These are phyloP conservation scores for Rhimphoctona megacephalus DNA, from an alignment of 2,888 invertebrate species.

Conservation along the genomic window DNA sequence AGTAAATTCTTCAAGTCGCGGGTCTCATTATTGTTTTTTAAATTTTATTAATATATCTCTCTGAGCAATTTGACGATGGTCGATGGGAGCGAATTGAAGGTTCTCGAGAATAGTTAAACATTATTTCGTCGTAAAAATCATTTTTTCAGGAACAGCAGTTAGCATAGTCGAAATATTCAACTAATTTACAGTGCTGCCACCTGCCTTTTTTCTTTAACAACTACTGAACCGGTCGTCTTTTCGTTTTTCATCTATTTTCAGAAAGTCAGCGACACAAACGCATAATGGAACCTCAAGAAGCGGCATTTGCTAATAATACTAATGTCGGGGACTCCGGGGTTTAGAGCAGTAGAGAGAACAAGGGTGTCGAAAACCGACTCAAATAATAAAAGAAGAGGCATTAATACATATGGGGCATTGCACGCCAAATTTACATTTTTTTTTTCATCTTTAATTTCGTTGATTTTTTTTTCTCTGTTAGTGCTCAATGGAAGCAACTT, in stretches of 20 bases:
- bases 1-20: constrained; percentile 7
- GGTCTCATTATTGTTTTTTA: neutral
- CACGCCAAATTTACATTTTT: too few species aligned
- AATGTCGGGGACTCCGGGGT: neutral
- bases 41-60: neutral
- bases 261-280: neutral
- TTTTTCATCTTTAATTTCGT: too few species aligned
- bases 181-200: neutral
- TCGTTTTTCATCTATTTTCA: neutral
- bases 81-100: too few species aligned
- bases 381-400: neutral
- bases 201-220: neutral
- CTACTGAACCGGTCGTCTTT: neutral
- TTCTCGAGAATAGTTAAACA: neutral
- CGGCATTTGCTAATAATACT: neutral
- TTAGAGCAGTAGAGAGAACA: neutral
- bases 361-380: constrained; percentile 1
- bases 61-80: neutral
- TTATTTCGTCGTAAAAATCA: neutral
- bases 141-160: neutral
- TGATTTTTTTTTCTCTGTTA: too few species aligned
- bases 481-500: too few species aligned
- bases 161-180: too few species aligned
- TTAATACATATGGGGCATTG: too few species aligned
- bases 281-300: neutral